phyloP scores from a whole-genome alignment of 2,888 invertebrate genomes.

The Melanotus villosus region DNA sequence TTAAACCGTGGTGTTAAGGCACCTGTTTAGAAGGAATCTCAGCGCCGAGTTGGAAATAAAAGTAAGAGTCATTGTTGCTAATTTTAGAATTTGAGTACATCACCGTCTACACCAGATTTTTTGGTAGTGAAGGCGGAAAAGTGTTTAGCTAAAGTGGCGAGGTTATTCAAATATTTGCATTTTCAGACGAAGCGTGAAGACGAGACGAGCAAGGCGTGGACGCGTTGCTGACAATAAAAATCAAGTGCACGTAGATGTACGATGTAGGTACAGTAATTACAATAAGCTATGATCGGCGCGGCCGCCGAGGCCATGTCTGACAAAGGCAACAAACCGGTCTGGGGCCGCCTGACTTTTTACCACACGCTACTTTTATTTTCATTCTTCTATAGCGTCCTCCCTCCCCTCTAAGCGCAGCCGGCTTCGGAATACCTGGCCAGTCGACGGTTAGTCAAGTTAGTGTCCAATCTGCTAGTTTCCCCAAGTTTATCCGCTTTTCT shows the following conservation, averaged over 20 bases:
- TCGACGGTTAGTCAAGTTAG: slow-evolving; percentile 48
- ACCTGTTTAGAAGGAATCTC: no score
- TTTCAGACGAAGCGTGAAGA: slow-evolving; percentile 43
- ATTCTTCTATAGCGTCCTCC: slow-evolving; percentile 50
- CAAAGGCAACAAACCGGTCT: slow-evolving; percentile 54
- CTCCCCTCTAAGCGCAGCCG: slow-evolving; percentile 50
- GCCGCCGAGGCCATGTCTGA: slow-evolving; percentile 56
- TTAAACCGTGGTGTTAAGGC: no score
- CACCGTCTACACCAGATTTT: no score
- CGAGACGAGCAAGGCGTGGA: slow-evolving; percentile 48
- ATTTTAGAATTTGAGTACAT: no score
- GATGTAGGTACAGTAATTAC: slow-evolving; percentile 59
- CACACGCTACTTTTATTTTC: slow-evolving; percentile 55
- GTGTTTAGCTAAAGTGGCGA: no score
- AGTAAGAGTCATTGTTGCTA: no score
- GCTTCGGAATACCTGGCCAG: slow-evolving; percentile 52
- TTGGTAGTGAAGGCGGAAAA: no score
- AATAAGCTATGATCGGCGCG: slow-evolving; percentile 59
- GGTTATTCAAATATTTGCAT: slow-evolving; percentile 34
- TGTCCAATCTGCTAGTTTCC: slow-evolving; percentile 49
- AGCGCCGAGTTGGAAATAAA: no score
- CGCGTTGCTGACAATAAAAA: slow-evolving; percentile 56
- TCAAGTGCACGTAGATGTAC: slow-evolving; percentile 58
- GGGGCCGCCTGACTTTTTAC: slow-evolving; percentile 54
- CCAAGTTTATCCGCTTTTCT: slow-evolving; percentile 39